These are phyloP conservation scores for Prorops nasuta DNA, from an alignment of 1,140 invertebrate genomes.

Conservation along the genomic window DNA sequence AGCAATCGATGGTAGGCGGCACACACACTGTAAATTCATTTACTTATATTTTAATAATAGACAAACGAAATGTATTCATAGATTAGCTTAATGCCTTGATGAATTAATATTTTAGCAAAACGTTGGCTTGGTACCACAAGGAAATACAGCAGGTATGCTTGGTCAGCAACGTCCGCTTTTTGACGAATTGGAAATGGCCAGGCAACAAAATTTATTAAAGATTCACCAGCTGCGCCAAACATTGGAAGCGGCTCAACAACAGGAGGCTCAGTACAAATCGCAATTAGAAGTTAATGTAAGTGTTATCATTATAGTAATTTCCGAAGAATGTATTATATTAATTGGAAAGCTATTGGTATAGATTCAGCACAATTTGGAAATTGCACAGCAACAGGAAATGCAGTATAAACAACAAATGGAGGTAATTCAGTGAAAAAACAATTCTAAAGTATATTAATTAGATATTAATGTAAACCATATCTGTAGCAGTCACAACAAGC, in stretches of 20 bases:
- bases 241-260: slow-evolving; percentile 71
- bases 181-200: slow-evolving; percentile 61
- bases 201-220: slow-evolving; percentile 68
- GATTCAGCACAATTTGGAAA: slow-evolving; percentile 71
- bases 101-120: slow-evolving; percentile 13
- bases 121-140: slow-evolving; percentile 37
- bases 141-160: slow-evolving; percentile 46
- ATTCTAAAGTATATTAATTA: no score
- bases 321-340: no score
- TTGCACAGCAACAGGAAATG: slow-evolving; percentile 75
- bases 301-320: background rate
- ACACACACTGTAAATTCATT: slow-evolving; percentile 37
- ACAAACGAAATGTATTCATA: background rate
- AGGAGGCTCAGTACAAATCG: slow-evolving; percentile 73
- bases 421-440: no score
- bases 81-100: background rate
- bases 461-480: no score
- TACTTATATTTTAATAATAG: no score
- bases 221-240: slow-evolving; percentile 70
- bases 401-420: slow-evolving; percentile 74
- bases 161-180: slow-evolving; percentile 53
- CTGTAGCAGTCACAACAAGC: slow-evolving; percentile 52
- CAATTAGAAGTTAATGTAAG: slow-evolving; percentile 62
- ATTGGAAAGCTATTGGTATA: slow-evolving; percentile 39
- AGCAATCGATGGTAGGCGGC: slow-evolving; percentile 47